A percentile compares a stretch with the other conserved stretches of the same genome.
Conservation (phyloP, 2,113 vertebrate genomes). For the Toxotes jaculatrix region DNA sequence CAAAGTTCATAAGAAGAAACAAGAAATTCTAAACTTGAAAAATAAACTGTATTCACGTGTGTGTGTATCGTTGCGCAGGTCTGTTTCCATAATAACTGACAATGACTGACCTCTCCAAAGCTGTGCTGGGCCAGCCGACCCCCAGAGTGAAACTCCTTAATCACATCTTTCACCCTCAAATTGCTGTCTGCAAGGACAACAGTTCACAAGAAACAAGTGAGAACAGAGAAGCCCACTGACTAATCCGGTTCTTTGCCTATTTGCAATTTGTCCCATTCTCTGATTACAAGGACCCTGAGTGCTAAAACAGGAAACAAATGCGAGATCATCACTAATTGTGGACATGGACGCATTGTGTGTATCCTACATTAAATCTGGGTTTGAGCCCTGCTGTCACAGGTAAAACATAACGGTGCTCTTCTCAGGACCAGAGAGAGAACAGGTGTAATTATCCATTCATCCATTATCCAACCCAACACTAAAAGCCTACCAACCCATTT, state of each 20-base stretch:
- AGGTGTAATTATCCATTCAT: conserved; percentile 61
- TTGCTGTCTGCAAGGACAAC: conserved; percentile 84
- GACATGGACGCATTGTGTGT: conserved; percentile 1
- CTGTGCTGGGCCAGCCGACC: conserved; percentile 82
- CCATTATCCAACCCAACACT: conserved; percentile 57
- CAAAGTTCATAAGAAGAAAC: neutral
- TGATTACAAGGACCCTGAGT: neutral
- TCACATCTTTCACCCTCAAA: conserved; percentile 89
- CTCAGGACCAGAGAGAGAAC: conserved; percentile 30
- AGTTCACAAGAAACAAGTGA: neutral
- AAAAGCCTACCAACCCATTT: conserved; percentile 67
- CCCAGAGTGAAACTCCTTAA: conserved; percentile 86
- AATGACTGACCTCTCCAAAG: conserved; percentile 85
- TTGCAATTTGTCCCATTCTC: neutral
- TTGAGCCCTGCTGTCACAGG: neutral
- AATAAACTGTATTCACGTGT: neutral
- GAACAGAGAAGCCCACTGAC: neutral
- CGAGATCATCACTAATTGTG: neutral
- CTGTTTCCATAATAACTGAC: neutral
- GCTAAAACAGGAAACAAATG: neutral
- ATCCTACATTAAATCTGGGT: conserved; percentile 20
- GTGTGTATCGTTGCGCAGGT: neutral
- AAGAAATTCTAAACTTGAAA: neutral
- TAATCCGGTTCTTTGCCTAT: neutral
- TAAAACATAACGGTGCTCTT: conserved; percentile 2